Evolutionary conservation across 2,797 vertebrate species (phyloP).

Genomic region (Lagothrix lagotricha): DNA sequence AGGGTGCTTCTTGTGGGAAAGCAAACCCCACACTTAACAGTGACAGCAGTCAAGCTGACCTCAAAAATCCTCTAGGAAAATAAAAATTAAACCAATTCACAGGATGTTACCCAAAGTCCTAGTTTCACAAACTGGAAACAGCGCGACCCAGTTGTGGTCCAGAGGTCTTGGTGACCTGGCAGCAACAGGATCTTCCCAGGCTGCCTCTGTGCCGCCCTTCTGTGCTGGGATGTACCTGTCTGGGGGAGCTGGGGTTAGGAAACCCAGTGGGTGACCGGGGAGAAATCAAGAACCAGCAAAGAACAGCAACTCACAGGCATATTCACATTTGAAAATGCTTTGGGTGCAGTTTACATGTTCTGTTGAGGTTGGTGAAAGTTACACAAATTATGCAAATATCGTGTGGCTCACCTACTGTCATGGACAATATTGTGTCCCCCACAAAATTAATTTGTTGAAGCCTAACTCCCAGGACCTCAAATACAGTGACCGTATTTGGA

Average conservation of each 20-base stretch:
- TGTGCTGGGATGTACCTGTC: fast-evolving
- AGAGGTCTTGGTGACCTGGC: not conserved
- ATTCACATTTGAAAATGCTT: not conserved
- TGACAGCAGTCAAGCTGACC: not conserved
- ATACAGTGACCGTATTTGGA: not conserved
- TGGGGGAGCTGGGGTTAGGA: not conserved
- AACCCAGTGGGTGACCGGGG: too few species aligned
- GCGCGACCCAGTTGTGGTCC: not conserved
- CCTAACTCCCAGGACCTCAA: not conserved
- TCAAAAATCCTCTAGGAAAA: not conserved
- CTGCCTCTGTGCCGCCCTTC: not conserved
- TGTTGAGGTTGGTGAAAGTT: fast-evolving
- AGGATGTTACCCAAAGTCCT: not conserved
- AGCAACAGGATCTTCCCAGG: fast-evolving
- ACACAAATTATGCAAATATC: fast-evolving
- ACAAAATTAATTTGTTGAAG: fast-evolving
- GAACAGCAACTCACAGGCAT: fast-evolving
- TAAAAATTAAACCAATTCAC: not conserved
- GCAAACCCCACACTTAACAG: too few species aligned
- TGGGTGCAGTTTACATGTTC: fast-evolving
- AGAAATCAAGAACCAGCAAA: not conserved
- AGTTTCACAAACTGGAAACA: not conserved
- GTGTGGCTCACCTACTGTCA: fast-evolving
- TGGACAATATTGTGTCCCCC: fast-evolving
- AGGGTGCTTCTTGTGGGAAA: not conserved